Evolutionary conservation across 2,797 vertebrate species (phyloP), one percentile per base, ranked within the genome.

Genomic region (Ispidina lecontei): DNA sequence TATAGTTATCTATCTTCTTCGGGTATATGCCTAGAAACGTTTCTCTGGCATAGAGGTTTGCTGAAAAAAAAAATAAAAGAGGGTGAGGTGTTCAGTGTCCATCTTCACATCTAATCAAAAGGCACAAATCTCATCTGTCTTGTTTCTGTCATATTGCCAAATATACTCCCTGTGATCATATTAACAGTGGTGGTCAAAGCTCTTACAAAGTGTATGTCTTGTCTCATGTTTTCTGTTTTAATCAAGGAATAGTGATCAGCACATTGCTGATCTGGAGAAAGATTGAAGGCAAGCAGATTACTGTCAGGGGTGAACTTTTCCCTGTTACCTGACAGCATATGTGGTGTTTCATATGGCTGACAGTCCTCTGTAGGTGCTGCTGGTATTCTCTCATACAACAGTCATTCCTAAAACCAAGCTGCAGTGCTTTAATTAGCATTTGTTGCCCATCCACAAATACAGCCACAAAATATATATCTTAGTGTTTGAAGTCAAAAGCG

Each of bases 151-250:
- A 21, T 8, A 10, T 68, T 64, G 28, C 10, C 37, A 78, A 74
- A 63, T 47, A 68, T 25, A 8, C 25, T 59, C 18, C 63, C 19
- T 15, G 33, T 0, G 0, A 23, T 76, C 22, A 20, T 33, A 64
- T 44, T 20, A 77, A 64, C 5, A 33, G 41, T 54, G 28, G 44
- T 37, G 8, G 58, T 56, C 62, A 74, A 92, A 75, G 12, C 10
- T 9, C 22, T 29, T 58, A 22, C 6, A 62, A 84, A 78, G 13
- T 7, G 2, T 37, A 64, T 37, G 68, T 71, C 49, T 87, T 12
- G 16, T 73, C 12, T 39, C 2, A 1, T 22, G 20, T 69, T 39
- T 83, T 82, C 14, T 64, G 35, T 76, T 83, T 87, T 68, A 76
- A 60, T 25, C 41, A 59, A 87, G 28, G 14, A 91, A 64, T 55